These are phyloP conservation scores for Aurelia sp. DNA, from an alignment of 30 jellyfish, hydroid and myxozoan species.

Conservation along the genomic window DNA sequence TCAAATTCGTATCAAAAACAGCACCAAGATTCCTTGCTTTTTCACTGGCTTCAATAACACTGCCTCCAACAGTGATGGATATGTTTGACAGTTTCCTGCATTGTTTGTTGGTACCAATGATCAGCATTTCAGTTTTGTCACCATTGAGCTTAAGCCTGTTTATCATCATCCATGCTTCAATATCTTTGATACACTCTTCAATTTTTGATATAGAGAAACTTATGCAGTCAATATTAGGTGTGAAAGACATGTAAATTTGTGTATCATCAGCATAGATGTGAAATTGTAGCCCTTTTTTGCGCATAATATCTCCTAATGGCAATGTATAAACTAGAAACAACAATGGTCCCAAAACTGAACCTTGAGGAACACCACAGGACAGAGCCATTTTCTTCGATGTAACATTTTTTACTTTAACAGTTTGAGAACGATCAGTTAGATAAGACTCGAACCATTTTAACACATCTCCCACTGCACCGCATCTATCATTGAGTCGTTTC, in stretches of 20 bases:
- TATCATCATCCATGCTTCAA: constrained; percentile 41
- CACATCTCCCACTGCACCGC: constrained; percentile 58
- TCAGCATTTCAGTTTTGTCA: constrained; percentile 57
- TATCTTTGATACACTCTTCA: constrained; percentile 47
- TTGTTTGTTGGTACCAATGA: constrained; percentile 45
- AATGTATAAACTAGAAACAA: constrained; percentile 42
- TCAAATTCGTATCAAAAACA: constrained; percentile 43
- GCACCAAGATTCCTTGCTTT: constrained; percentile 57
- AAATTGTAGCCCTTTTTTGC: constrained; percentile 13
- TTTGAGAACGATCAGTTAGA: constrained; percentile 52
- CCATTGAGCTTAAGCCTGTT: constrained; percentile 56
- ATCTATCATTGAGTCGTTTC: constrained; percentile 49
- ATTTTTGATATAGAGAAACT: constrained; percentile 9
- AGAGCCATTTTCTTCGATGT: constrained; percentile 28
- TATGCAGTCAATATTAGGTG: constrained; percentile 17
- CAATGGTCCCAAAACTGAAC: constrained; percentile 59
- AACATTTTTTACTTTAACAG: neutral
- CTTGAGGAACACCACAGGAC: constrained; percentile 59
- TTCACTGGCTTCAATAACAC: constrained; percentile 60
- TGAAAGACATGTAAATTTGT: constrained; percentile 55
- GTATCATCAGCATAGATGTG: constrained; percentile 60
- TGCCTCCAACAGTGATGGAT: constrained; percentile 48
- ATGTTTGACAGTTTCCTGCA: constrained; percentile 43
- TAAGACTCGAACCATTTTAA: constrained; percentile 65
- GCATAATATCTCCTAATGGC: constrained; percentile 59